Conservation (phyloP, 1,140 invertebrate genomes). For the Drosophila bifasciata region DNA sequence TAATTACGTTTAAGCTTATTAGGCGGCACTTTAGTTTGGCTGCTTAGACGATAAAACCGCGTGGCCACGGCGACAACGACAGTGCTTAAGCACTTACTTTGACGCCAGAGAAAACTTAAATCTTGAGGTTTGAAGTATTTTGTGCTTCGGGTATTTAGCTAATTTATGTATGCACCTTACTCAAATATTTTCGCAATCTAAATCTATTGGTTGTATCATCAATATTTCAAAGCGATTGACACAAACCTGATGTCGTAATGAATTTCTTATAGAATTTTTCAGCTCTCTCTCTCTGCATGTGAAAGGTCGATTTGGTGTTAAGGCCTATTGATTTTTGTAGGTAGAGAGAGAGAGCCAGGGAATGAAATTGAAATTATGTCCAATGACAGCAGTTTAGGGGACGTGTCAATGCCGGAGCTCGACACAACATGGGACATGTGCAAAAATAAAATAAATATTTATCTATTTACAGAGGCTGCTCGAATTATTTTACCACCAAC, state of each 20-base stretch:
- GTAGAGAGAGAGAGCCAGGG: neutral
- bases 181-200: constrained; percentile 3
- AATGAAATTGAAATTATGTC: constrained; percentile 75
- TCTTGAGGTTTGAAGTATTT: neutral
- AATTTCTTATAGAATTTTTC: constrained; percentile 50
- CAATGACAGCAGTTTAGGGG: constrained; percentile 66
- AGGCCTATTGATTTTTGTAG: constrained; percentile 57
- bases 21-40: constrained; percentile 58
- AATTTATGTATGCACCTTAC: too few species aligned
- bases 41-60: constrained; percentile 22
- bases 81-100: constrained; percentile 13
- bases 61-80: constrained; percentile 13
- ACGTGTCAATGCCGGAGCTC: constrained; percentile 52
- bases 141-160: too few species aligned
- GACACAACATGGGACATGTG: constrained; percentile 33
- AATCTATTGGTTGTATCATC: constrained; percentile 23
- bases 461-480: constrained; percentile 41
- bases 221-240: constrained; percentile 45
- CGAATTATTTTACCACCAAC: constrained; percentile 34
- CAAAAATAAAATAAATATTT: constrained; percentile 69
- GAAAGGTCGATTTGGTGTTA: constrained; percentile 59
- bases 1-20: constrained; percentile 76
- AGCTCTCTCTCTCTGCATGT: constrained; percentile 22
- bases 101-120: neutral
- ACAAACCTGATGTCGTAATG: constrained; percentile 27